A percentile compares a stretch with the other conserved stretches of the same genome.
These are phyloP conservation scores for Caenorhabditis latens DNA, from an alignment of 1,140 invertebrate species.

Conservation along the genomic window DNA sequence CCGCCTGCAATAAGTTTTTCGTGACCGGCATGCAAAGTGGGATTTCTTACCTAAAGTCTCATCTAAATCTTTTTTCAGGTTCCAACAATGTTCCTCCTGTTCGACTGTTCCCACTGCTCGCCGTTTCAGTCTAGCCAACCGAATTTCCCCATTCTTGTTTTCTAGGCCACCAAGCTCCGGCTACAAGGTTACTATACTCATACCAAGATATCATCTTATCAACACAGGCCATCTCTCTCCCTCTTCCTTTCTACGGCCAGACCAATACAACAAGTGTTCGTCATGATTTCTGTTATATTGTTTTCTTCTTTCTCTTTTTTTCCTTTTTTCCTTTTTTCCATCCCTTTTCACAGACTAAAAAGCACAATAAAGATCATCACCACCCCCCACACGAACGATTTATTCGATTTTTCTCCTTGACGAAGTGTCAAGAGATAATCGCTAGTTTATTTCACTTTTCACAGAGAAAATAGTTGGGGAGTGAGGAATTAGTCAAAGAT, in stretches of 20 bases:
- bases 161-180: no score
- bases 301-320: background rate
- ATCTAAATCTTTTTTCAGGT: no score
- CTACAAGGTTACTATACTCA: no score
- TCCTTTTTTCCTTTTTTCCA: background rate
- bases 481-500: slow-evolving; percentile 1
- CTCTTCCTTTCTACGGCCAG: background rate
- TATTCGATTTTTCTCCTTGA: background rate
- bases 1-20: no score
- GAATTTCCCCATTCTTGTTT: no score
- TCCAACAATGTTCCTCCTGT: no score
- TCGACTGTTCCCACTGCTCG: no score
- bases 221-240: background rate
- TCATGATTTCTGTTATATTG: background rate
- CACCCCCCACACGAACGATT: slow-evolving; percentile 27
- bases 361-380: slow-evolving; percentile 22
- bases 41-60: no score
- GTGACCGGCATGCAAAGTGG: no score
- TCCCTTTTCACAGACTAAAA: background rate
- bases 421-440: slow-evolving; percentile 36
- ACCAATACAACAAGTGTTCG: background rate
- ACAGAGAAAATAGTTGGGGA: background rate
- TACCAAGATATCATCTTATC: no score
- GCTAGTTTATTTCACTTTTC: slow-evolving; percentile 42
- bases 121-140: no score